Base-by-base conservation (phyloP, 2,113 vertebrate species). In the Tetrax tetrax region DNA sequence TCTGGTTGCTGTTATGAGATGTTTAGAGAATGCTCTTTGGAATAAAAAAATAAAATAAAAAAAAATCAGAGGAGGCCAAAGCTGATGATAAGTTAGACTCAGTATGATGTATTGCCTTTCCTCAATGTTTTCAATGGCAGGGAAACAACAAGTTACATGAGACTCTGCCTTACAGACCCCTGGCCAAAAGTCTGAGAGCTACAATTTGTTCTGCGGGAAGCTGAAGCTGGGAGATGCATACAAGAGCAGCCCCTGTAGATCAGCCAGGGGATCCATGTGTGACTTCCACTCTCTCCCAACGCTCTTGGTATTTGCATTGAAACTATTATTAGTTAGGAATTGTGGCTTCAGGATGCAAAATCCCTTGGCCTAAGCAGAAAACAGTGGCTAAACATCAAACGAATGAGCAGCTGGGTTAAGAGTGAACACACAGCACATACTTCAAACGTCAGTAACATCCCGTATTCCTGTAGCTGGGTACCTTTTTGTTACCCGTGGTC, bases 141-240 rank as follows among this genome's bases (percentile, higher is more conserved):
- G 37, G 38, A 91, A 90, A 88, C 29, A 87, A 50, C 12, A 83
- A 83, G 50, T 92, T 93, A 91, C 45, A 83, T 9, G 83, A 95
- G 45, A 51, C 47, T 68, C 56, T 41, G 61, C 33, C 35, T 84
- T 51, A 50, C 1, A 4, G 63, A 71, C 56, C 15, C 38, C 81
- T 85, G 61, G 83, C 89, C 66, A 71, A 50, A 83, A 91, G 28
- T 77, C 75, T 81, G 83, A 83, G 78, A 47, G 81, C 88, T 70
- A 9, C 25, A 56, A 4, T 85, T 95, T 72, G 50, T 89, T 95
- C 82, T 87, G 43, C 0, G 8, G 47, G 71, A n/a, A 68, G 59
- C 3, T 87, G 75, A 66, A 89, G 59, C 37, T 65, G 78, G 45
- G 74, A 91, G 80, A 53, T 6, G 14, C 5, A 4, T n/a, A 20